Percentiles rank a stretch among this genome's conserved stretches.
These are phyloP conservation scores for Drosophila littoralis DNA, from an alignment of 1,140 invertebrate genomes.

Conservation along the genomic window DNA sequence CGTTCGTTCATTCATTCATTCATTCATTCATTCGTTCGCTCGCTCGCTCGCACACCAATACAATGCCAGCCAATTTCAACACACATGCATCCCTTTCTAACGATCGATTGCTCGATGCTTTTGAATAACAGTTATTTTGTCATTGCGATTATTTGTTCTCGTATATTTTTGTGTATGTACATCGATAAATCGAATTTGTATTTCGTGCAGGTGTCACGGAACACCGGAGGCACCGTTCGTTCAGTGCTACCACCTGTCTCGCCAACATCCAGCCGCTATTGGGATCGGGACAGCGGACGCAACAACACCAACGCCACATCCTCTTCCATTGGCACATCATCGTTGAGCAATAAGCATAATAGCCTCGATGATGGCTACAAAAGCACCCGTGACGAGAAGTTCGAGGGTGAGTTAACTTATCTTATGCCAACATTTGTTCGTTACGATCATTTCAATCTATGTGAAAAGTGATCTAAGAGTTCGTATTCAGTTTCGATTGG, in stretches of 20 bases:
- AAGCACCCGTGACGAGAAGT: slow-evolving; percentile 67
- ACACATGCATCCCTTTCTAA: slow-evolving; percentile 48
- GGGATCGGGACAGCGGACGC: slow-evolving; percentile 71
- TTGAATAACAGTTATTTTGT: slow-evolving; percentile 26
- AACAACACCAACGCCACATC: slow-evolving; percentile 47
- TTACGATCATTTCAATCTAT: too few relatives aligned
- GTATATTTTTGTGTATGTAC: background rate
- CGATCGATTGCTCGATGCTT: slow-evolving; percentile 63
- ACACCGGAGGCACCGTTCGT: slow-evolving; percentile 47
- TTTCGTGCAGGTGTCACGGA: slow-evolving; percentile 60
- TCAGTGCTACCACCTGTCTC: slow-evolving; percentile 75
- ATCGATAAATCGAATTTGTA: slow-evolving; percentile 17
- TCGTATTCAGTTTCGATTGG: too few relatives aligned
- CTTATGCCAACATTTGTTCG: too few relatives aligned
- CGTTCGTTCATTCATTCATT: background rate
- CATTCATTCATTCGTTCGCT: background rate
- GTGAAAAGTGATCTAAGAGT: too few relatives aligned
- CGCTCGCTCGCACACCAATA: slow-evolving; percentile 15
- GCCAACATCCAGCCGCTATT: slow-evolving; percentile 77
- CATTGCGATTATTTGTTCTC: slow-evolving; percentile 20
- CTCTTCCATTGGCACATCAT: slow-evolving; percentile 55
- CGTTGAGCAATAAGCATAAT: slow-evolving; percentile 54
- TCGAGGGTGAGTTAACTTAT: slow-evolving; percentile 63
- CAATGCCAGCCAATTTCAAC: slow-evolving; percentile 9
- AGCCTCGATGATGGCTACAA: slow-evolving; percentile 66